Conservation (phyloP, 1,140 invertebrate genomes). For the Drosophila yakuba region DNA sequence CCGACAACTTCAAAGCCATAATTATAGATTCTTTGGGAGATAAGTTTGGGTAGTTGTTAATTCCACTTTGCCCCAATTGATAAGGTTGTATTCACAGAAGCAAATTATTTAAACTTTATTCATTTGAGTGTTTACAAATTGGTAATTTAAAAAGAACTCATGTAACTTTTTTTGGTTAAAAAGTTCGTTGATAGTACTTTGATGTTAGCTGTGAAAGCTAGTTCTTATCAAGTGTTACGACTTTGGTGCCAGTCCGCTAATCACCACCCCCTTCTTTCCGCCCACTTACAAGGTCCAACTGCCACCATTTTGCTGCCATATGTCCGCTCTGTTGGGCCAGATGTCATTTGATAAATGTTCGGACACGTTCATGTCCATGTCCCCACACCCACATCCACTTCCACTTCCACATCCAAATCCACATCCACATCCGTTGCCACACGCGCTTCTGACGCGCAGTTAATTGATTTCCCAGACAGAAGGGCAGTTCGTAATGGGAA, state of each 20-base stretch:
- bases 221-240: background rate
- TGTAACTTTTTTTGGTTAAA: too few species aligned
- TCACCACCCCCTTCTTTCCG: background rate
- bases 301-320: conserved; percentile 14
- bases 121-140: too few species aligned
- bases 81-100: background rate
- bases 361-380: conserved; percentile 4
- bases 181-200: too few species aligned
- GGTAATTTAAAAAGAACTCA: too few species aligned
- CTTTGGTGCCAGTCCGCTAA: background rate
- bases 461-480: conserved; percentile 74
- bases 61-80: background rate
- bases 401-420: background rate
- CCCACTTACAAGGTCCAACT: background rate
- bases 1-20: conserved; percentile 36
- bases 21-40: background rate
- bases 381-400: background rate
- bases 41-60: too few species aligned
- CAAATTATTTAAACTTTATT: background rate
- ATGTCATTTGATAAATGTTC: conserved; percentile 76
- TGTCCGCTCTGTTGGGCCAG: conserved; percentile 21
- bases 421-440: conserved; percentile 56
- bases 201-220: background rate
- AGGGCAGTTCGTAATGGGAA: conserved; percentile 5
- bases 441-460: conserved; percentile 66